Evolutionary conservation across 2,113 vertebrate species (phyloP).

Genomic region (Leucoraja erinaceus): DNA sequence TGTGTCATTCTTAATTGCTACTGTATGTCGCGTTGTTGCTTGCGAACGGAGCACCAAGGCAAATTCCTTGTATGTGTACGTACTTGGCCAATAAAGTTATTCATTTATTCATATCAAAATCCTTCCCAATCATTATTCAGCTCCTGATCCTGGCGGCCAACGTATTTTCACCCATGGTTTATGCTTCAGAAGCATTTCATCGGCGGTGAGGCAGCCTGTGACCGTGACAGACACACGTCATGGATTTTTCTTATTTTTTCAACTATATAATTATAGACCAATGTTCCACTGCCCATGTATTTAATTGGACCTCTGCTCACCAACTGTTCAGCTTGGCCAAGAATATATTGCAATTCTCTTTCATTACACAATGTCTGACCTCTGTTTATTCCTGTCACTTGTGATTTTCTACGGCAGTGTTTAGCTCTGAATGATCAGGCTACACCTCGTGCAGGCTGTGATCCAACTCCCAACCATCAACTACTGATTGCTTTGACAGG

Average conservation of each 20-base stretch:
- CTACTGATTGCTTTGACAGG: neutral
- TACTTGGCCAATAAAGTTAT: no score
- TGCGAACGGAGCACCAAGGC: no score
- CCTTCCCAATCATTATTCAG: no score
- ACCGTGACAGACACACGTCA: neutral
- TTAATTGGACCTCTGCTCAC: neutral
- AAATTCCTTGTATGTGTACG: no score
- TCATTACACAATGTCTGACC: neutral
- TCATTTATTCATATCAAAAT: no score
- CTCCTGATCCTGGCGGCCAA: no score
- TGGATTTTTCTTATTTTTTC: neutral
- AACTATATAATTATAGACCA: neutral
- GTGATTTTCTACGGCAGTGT: neutral
- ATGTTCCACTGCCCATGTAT: neutral
- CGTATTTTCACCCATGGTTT: neutral
- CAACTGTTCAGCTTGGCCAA: neutral
- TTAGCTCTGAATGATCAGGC: neutral
- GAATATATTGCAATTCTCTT: neutral
- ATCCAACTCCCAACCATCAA: neutral
- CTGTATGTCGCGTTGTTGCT: no score
- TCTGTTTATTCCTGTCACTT: neutral
- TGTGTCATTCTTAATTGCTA: no score
- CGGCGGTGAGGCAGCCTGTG: neutral
- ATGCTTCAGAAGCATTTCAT: neutral
- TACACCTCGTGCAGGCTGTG: neutral